Base-by-base conservation (phyloP, 2,113 vertebrate genomes). In the Myanophis thanlyinensis region DNA sequence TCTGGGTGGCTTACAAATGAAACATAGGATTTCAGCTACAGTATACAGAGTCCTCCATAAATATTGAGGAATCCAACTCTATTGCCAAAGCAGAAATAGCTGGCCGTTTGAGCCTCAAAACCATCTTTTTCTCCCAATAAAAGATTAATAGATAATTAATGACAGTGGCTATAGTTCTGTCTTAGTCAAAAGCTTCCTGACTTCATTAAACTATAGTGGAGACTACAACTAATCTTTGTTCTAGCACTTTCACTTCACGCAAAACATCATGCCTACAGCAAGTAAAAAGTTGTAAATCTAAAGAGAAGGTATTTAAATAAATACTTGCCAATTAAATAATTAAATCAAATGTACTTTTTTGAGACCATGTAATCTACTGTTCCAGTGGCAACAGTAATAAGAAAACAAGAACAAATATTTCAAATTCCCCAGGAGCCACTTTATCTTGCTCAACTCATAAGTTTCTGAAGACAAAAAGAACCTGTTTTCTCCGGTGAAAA, bases 351-450 rank as follows among this genome's bases (percentile, higher is more conserved):
- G 35, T 40, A 80, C 49, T 87, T 23, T 23, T 3, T 92, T n/a
- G 11, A 46, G 59, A 54, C 1, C 0, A 3, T 35, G 5, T 47
- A 8, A 93, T 48, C 2, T 48, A 51, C 47, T 25, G 89, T 30
- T 92, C 86, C 46, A 54, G 1, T 44, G 67, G 46, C 23, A 25
- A 87, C 88, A 94, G 73, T 0, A 35, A 56, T 40, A 92, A 15
- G 40, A 67, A 95, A 8, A 15, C 93, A 27, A 25, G 89, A 95
- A 59, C 22, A 92, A 93, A 56, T 22, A 23, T 56, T 95, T 88
- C 90, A 90, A 92, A 95, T 89, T 12, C 23, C 56, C 85, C 88
- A 91, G 44, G 4, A 25, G 86, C 48, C 53, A 90, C 2, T 80
- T 40, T 22, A 80, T 80, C 67, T 20, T 80, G 67, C 67, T 40